Evolutionary conservation across 1,140 invertebrate genomes (phyloP).

Genomic region (Euwallacea similis): DNA sequence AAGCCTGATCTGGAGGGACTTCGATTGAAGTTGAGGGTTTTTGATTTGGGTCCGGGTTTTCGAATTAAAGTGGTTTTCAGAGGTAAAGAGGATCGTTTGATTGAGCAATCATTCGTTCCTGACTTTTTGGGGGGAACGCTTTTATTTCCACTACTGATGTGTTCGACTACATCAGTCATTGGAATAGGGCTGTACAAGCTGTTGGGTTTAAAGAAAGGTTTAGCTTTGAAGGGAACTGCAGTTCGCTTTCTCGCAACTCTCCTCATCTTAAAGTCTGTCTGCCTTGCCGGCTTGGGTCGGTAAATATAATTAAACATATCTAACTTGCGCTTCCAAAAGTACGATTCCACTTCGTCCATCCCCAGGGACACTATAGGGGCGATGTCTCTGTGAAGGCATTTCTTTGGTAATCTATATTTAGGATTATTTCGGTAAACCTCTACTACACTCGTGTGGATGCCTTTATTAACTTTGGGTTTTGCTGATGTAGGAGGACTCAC

Average conservation of each 20-base stretch:
- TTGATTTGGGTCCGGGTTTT: background rate
- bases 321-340: constrained; percentile 30
- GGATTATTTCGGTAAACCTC: constrained; percentile 32
- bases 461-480: background rate
- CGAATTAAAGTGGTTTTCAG: no score
- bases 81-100: no score
- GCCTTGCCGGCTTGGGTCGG: background rate
- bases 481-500: background rate
- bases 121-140: no score
- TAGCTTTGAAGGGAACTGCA: constrained; percentile 1
- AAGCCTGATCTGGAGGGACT: background rate
- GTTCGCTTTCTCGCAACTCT: constrained; percentile 26
- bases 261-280: background rate
- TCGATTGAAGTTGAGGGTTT: background rate
- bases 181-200: background rate
- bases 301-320: constrained; percentile 30
- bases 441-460: constrained; percentile 25
- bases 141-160: background rate
- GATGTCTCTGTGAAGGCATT: constrained; percentile 31
- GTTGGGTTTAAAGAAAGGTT: background rate
- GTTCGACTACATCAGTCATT: background rate
- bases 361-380: constrained; percentile 28
- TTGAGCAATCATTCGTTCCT: no score
- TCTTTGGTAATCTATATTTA: constrained; percentile 31
- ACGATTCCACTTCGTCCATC: constrained; percentile 35